Evolutionary conservation across 1,140 invertebrate species (phyloP), one percentile per base, ranked within the genome.

Genomic region (Teleogryllus occipitalis): DNA sequence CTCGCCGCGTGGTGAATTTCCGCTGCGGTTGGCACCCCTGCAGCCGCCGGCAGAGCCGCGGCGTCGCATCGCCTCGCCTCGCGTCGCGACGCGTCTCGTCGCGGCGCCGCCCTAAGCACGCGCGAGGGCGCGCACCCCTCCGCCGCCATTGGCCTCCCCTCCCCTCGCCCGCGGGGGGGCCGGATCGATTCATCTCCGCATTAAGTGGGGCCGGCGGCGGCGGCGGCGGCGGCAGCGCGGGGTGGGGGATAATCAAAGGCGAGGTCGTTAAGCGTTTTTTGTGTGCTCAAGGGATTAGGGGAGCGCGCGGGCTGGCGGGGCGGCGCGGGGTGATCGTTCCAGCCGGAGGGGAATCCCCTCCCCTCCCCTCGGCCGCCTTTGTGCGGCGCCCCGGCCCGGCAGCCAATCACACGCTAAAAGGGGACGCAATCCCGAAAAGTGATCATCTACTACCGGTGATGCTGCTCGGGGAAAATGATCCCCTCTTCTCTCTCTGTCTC

Each of bases 41-140:
- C 79, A 82, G 86, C 87, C 83, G 80, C 84, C 84, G 85, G 27
- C 27, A 5, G 27, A 39, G 27, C 27, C 27, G 27, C 27, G 27
- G 27, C 27, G 27, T 39, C 27, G 27, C 27, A 39, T 39, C 27
- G 27, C 27, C 1, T 39, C 27, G 27, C 27, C 1, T 39, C 27
- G 27, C 27, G 27, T 39, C 27, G 27, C 5, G 27, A 2, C 27
- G 27, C 27, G 27, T 39, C 27, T 1, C 85, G 83, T 39, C 27
- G 27, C 85, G 83, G 84, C 82, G 77, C 80, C 81, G 47, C 5
- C 27, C 27, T 39, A 2, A 2, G 27, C 27, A 39, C 27, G 27
- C 27, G 27, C 27, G 27, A 39, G 27, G 27, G 27, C 22, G 76
- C 76, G 76, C 47, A 27, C 76, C 76, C 54, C 54, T 14, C 22